Percentiles rank a stretch among this genome's conserved stretches.
phyloP scores from a whole-genome alignment of 1,140 invertebrate genomes.

The Condylostylus longicornis region DNA sequence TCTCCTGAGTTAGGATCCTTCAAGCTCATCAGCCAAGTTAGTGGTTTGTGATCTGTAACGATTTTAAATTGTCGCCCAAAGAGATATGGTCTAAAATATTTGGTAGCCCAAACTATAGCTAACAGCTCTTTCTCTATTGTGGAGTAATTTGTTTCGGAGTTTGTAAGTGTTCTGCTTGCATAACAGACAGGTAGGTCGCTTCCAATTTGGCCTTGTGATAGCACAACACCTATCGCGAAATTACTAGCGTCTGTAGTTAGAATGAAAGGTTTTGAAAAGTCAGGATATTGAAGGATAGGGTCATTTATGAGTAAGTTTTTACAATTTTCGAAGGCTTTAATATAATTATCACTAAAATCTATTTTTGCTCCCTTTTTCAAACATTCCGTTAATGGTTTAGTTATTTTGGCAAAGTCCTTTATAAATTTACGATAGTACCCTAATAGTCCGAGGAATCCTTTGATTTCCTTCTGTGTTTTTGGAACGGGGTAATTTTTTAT shows the following conservation, averaged over 20 bases:
- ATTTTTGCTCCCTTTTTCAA: conserved; percentile 9
- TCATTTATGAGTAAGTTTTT: conserved; percentile 5
- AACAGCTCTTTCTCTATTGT: conserved; percentile 30
- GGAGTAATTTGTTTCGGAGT: conserved; percentile 29
- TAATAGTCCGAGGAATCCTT: conserved; percentile 14
- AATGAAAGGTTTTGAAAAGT: conserved; percentile 12
- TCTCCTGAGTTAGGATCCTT: conserved; percentile 28
- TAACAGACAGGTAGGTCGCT: conserved; percentile 24
- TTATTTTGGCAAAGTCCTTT: conserved; percentile 14
- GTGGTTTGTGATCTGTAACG: conserved; percentile 36
- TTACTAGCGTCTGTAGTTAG: conserved; percentile 16
- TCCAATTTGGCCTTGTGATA: conserved; percentile 18
- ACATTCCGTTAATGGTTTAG: conserved; percentile 8
- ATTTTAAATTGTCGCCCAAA: conserved; percentile 34
- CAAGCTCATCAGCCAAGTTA: conserved; percentile 33
- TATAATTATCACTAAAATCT: conserved; percentile 4
- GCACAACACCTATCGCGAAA: conserved; percentile 15
- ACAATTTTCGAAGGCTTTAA: conserved; percentile 7
- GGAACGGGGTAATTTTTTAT: conserved; percentile 15
- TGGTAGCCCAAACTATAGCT: conserved; percentile 30
- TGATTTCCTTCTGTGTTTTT: conserved; percentile 15
- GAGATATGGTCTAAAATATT: conserved; percentile 35
- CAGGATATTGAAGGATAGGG: conserved; percentile 11
- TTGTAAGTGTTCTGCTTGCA: conserved; percentile 27
- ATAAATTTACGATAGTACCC: conserved; percentile 17